Evolutionary conservation across 2,888 invertebrate genomes (phyloP), one percentile per base, ranked within the genome.

Genomic region (Synergus itoensis): DNA sequence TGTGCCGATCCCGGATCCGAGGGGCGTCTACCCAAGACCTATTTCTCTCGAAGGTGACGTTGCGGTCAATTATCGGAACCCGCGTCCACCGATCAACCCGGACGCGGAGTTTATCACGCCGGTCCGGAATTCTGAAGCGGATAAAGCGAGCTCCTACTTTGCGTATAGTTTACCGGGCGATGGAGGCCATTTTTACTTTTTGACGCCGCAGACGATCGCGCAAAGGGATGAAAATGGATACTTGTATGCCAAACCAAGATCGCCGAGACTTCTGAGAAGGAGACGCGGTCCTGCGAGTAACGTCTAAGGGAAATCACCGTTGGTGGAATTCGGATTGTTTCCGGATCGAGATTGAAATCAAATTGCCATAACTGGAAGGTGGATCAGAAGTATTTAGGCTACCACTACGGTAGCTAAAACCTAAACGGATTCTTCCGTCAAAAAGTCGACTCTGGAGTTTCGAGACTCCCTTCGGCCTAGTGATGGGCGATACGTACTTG

Each of bases 171-270:
- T 96, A 80, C 96, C 96, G 0, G 96, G 96, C 0, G 96, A 96
- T 86, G 95, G 96, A 12, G 96, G 96, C 0, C 96, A 96, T 92
- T 96, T 96, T 87, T 96, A 96, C 90, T 96, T 96, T 93, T 92
- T 96, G 80, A 96, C 96, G 79, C 96, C 96, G 3, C 96, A 96
- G 87, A 93, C 94, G 36, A 93, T 93, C 53, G 85, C 88, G 75
- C 87, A 93, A 89, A 88, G 90, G 45, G 89, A 90, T 41, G 81
- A 83, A n/a, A 84, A 85, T 43, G 83, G 79, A 28, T 91, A 90
- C 81, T 62, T 89, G 8, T 90, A 88, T 80, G 78, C 89, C 28
- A 89, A 88, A 76, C 87, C 89, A 11, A 85, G 88, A 48, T 87
- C 85, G 57, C 82, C 89, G 62, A 87, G 90, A 82, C 85, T 90